Evolutionary conservation across 2,888 invertebrate genomes (phyloP), one percentile per base, ranked within the genome.

Genomic region (Imbricaverruca yamaguchii): DNA sequence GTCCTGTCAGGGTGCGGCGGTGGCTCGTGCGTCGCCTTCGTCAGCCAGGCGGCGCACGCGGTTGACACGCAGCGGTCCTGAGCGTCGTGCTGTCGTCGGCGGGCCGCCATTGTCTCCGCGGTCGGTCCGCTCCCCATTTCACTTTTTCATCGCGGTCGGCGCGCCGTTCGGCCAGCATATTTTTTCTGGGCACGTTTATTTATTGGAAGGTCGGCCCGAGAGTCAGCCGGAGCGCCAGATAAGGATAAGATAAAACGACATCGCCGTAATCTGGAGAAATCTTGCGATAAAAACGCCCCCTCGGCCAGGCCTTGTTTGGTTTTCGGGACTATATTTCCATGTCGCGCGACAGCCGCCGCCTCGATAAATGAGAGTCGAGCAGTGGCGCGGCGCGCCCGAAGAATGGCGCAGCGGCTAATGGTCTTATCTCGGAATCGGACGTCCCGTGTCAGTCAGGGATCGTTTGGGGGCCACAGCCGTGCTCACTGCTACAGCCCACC

Each of bases 181-280:
- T 74, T 74, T 74, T 55, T 74, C 74, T 74, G 74, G 74, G 55
- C 74, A 74, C 74, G 74, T 74, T 74, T 74, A 74, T 74, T 74
- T 74, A 74, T 74, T 74, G 74, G 74, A 74, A 74, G 74, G 74
- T 55, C 74, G 74, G 12, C 18, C 10, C 74, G 21, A 55, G 55
- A 74, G 74, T 55, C 74, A 55, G 74, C 74, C 74, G 21, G 74
- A 74, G 21, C 23, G 74, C 74, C 74, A 74, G 74, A 74, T 74
- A 74, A 74, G 74, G 74, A 74, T 74, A 74, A 74, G 74, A 74
- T 74, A 74, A 74, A 74, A 74, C 74, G 74, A 74, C 74, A 74
- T 74, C 53, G 55, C 55, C 74, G 74, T 55, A 74, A 74, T 74
- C 74, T 74, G 74, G 74, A 74, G 74, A 39, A 74, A 74, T 74